Percentiles rank a stretch among this genome's conserved stretches.
Conservation (phyloP, 1,140 invertebrate species). For the Cotesia typhae region DNA sequence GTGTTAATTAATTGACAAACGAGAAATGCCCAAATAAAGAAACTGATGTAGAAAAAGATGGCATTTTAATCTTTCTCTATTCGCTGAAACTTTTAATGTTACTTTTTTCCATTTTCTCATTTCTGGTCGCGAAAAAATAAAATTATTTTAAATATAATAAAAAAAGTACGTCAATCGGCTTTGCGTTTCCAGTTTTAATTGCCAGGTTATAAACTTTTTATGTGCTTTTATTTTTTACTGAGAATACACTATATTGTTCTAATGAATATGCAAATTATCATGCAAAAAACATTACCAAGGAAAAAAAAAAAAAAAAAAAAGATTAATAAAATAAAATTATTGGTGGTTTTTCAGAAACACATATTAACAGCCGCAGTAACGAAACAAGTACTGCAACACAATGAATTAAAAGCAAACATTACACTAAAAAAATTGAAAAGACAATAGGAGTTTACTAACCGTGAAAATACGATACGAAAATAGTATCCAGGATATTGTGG, state of each 20-base stretch:
- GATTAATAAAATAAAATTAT: not conserved
- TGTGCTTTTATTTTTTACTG: conserved; percentile 2
- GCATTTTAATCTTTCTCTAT: not conserved
- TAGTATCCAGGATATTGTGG: conserved; percentile 28
- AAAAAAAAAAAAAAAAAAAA: not conserved
- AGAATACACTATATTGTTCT: too few relatives aligned
- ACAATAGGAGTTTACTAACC: conserved; percentile 25
- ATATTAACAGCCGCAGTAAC: not conserved
- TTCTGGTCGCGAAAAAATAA: conserved; percentile 1
- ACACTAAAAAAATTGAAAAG: conserved; percentile 12
- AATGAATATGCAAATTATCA: conserved; percentile 15
- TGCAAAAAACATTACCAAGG: not conserved
- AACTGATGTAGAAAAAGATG: not conserved
- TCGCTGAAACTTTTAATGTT: too few relatives aligned
- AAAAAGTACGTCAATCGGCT: conserved; percentile 2
- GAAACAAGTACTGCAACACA: not conserved
- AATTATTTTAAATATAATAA: conserved; percentile 3
- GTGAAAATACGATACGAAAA: conserved; percentile 26
- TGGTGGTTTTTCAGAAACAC: too few relatives aligned
- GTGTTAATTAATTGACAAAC: not conserved
- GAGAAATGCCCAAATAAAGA: not conserved
- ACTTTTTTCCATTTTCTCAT: not conserved
- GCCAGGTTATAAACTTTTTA: conserved; percentile 16
- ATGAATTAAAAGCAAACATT: not conserved
- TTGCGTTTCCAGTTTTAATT: conserved; percentile 12